These are phyloP conservation scores for Rutilus rutilus DNA, from an alignment of 2,113 vertebrate species.

Conservation along the genomic window DNA sequence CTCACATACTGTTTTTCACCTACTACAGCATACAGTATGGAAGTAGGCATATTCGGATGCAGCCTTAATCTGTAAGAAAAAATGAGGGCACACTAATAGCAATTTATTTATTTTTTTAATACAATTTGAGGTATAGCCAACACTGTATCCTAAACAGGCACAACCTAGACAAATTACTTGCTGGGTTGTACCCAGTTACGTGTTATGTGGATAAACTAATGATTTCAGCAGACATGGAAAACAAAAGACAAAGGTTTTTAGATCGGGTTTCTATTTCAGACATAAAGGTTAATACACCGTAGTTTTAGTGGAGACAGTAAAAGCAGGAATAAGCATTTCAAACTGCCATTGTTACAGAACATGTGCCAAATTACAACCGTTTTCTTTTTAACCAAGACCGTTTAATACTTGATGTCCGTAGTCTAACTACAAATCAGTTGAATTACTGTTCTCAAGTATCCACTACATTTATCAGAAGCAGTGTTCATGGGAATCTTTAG, in stretches of 20 bases:
- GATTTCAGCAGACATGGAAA: background rate
- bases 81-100: too few species aligned
- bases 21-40: too few species aligned
- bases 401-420: slow-evolving; percentile 5
- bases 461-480: background rate
- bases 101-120: too few species aligned
- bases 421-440: background rate
- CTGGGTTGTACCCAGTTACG: background rate
- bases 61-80: too few species aligned
- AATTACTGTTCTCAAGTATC: background rate
- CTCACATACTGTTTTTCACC: too few species aligned
- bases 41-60: too few species aligned
- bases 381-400: background rate
- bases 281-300: slow-evolving; percentile 50
- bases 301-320: slow-evolving; percentile 58
- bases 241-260: slow-evolving; percentile 40
- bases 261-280: slow-evolving; percentile 50
- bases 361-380: slow-evolving; percentile 17
- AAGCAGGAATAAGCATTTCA: slow-evolving; percentile 46
- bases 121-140: too few species aligned
- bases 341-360: background rate
- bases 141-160: too few species aligned
- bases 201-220: background rate
- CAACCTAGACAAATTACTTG: background rate
- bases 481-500: background rate